phyloP scores from a whole-genome alignment of 2,888 invertebrate species.

The Scaptomyza polygonia region DNA sequence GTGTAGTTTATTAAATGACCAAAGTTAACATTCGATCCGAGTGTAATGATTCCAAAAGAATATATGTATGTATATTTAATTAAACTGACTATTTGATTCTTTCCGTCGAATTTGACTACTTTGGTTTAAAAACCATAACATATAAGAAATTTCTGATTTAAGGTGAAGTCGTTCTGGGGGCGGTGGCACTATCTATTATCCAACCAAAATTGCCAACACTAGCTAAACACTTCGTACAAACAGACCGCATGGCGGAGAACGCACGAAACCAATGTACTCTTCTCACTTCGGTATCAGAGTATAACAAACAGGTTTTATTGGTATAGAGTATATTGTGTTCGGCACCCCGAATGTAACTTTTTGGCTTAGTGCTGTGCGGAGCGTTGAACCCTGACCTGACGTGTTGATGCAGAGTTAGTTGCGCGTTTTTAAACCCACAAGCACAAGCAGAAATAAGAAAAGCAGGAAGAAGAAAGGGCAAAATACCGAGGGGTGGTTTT shows the following conservation, averaged over 20 bases:
- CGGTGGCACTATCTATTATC: no score
- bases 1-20: no score
- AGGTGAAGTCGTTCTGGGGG: no score
- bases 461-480: slow-evolving; percentile 16
- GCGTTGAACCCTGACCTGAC: slow-evolving; percentile 47
- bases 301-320: background rate
- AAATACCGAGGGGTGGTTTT: slow-evolving; percentile 60
- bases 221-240: no score
- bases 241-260: background rate
- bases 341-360: background rate
- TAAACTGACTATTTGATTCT: no score
- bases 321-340: slow-evolving; percentile 2
- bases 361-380: slow-evolving; percentile 25
- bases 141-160: no score
- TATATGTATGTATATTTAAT: no score
- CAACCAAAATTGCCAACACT: no score
- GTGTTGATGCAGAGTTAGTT: slow-evolving; percentile 12
- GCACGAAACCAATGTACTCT: background rate
- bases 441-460: slow-evolving; percentile 11
- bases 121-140: no score
- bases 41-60: no score
- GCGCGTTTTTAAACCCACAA: slow-evolving; percentile 20
- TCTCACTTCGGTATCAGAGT: background rate
- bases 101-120: no score
- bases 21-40: no score